Percentiles rank a stretch among this genome's conserved stretches.
phyloP scores from a whole-genome alignment of 2,797 vertebrate species.

The Thunnus albacares region DNA sequence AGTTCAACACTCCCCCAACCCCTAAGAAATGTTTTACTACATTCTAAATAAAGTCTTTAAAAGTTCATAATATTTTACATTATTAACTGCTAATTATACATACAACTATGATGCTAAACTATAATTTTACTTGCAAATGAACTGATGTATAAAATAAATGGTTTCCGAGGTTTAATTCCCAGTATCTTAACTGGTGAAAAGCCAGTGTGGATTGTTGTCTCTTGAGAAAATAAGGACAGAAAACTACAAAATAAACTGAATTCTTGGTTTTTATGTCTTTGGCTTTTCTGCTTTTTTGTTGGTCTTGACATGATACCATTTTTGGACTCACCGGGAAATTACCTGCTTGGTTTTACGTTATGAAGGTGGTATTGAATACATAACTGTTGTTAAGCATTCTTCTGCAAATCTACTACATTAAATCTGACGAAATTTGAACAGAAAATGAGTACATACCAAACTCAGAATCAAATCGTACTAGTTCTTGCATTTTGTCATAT shows the following conservation, averaged over 20 bases:
- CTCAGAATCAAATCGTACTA: neutral
- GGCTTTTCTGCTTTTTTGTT: neutral
- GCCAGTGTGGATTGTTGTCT: too few relatives aligned
- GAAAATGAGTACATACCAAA: neutral
- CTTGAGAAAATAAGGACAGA: neutral
- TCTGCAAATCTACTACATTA: neutral
- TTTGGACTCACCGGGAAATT: neutral
- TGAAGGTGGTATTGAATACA: neutral
- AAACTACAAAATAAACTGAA: neutral
- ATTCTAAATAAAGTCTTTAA: too few relatives aligned
- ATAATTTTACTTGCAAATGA: too few relatives aligned
- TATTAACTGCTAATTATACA: neutral
- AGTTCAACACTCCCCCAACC: neutral
- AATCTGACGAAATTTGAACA: neutral
- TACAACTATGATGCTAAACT: neutral
- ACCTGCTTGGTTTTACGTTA: neutral
- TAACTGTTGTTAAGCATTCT: neutral
- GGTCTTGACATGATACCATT: neutral
- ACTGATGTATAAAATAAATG: too few relatives aligned
- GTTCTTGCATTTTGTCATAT: constrained; percentile 24
- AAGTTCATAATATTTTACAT: neutral
- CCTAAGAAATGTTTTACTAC: too few relatives aligned
- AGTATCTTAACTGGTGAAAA: too few relatives aligned
- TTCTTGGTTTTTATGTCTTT: too few relatives aligned
- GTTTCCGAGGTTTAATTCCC: too few relatives aligned